Evolutionary conservation across 2,113 vertebrate genomes (phyloP).

Genomic region (Australoheros scitulus): DNA sequence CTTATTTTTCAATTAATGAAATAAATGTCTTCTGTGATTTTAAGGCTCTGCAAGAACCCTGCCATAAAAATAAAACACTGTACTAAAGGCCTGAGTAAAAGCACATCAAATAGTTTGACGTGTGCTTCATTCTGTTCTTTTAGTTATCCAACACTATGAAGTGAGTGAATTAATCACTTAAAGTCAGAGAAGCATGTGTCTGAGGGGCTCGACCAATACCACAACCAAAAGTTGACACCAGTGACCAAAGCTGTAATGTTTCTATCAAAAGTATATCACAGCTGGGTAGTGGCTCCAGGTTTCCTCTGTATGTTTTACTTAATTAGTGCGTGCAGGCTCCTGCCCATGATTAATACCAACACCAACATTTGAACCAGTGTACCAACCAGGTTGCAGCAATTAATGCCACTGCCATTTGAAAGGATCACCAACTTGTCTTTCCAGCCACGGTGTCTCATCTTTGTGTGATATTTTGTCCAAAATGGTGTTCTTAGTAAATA

Average conservation of each 20-base stretch:
- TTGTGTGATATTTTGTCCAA: neutral
- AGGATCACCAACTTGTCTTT: neutral
- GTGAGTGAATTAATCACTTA: neutral
- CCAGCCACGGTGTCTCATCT: too few relatives aligned
- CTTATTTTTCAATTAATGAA: neutral
- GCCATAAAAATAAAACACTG: neutral
- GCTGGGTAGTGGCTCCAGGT: neutral
- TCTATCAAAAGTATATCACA: neutral
- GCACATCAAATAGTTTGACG: neutral
- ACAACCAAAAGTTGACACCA: neutral
- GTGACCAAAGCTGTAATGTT: neutral
- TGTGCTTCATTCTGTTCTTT: neutral
- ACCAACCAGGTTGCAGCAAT: neutral
- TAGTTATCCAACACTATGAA: neutral
- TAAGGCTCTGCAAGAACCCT: neutral
- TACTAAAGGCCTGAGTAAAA: neutral
- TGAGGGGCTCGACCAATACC: neutral
- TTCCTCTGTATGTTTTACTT: neutral
- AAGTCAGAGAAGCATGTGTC: neutral
- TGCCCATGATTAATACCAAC: neutral
- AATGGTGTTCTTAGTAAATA: neutral
- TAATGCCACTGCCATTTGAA: neutral
- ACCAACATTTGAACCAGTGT: neutral
- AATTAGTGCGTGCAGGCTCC: neutral
- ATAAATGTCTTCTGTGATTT: neutral